Evolutionary conservation across 2,888 invertebrate genomes (phyloP).

Genomic region (Salticus scenicus): DNA sequence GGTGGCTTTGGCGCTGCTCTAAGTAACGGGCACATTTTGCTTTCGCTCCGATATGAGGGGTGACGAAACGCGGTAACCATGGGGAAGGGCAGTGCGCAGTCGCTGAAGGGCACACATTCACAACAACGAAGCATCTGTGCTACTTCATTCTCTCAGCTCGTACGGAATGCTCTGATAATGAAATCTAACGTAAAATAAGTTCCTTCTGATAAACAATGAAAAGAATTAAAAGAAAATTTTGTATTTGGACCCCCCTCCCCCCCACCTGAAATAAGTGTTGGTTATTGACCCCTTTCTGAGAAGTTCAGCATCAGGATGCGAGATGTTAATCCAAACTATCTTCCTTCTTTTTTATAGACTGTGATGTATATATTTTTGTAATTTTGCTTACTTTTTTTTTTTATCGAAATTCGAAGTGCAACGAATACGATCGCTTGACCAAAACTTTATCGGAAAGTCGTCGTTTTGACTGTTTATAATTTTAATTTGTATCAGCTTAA

Average conservation of each 20-base stretch:
- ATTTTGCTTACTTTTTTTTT: neutral
- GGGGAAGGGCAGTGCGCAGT: conserved; percentile 10
- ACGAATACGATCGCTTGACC: neutral
- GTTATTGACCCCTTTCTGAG: too few species aligned
- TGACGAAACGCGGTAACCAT: conserved; percentile 10
- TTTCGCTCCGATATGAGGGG: neutral
- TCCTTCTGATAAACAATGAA: too few species aligned
- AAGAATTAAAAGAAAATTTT: too few species aligned
- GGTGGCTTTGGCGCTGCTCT: neutral
- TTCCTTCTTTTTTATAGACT: too few species aligned
- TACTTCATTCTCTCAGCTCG: neutral
- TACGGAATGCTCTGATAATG: neutral
- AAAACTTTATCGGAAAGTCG: neutral
- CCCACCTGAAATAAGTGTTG: too few species aligned
- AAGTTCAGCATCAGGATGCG: too few species aligned
- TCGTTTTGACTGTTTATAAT: too few species aligned
- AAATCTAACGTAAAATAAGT: too few species aligned
- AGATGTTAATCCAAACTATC: too few species aligned
- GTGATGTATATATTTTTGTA: too few species aligned
- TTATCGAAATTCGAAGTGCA: neutral
- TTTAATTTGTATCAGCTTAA: too few species aligned
- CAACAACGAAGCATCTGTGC: neutral
- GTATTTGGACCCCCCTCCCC: too few species aligned
- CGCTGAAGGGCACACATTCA: neutral
- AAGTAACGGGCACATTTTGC: neutral